phyloP scores from a whole-genome alignment of 2,797 vertebrate genomes.

The Anniella stebbinsi region DNA sequence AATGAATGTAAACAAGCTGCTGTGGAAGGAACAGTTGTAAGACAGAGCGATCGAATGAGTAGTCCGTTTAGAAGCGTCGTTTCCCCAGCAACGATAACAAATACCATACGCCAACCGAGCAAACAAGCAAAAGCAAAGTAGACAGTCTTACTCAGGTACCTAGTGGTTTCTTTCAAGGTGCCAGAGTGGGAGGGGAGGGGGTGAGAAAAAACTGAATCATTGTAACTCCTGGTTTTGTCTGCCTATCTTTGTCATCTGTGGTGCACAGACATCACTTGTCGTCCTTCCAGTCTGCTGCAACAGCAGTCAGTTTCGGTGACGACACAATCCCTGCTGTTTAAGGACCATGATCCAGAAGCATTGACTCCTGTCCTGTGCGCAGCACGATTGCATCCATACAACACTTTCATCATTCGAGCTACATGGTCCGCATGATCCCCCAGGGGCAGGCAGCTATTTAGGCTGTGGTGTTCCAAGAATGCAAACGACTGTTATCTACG shows the following conservation, averaged over 20 bases:
- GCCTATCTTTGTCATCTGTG: slow-evolving; percentile 30
- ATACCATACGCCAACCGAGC: not conserved
- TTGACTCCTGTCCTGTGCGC: not conserved
- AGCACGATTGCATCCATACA: not conserved
- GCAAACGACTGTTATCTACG: not conserved
- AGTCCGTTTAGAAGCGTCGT: not conserved
- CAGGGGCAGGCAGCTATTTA: not conserved
- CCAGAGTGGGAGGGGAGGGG: not conserved
- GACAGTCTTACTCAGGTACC: not conserved
- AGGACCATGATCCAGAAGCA: not conserved
- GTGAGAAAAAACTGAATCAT: slow-evolving; percentile 28
- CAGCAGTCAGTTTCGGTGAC: not conserved
- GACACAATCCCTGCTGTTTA: not conserved
- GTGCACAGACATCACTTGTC: slow-evolving; percentile 24
- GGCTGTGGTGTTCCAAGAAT: too few species aligned
- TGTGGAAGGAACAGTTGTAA: not conserved
- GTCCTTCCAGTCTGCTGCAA: slow-evolving; percentile 7
- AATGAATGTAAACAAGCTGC: slow-evolving; percentile 10
- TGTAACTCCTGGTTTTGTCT: slow-evolving; percentile 52
- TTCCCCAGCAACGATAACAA: slow-evolving; percentile 3
- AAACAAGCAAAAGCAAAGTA: not conserved
- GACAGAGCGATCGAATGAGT: not conserved
- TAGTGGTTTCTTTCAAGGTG: not conserved
- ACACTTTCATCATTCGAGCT: not conserved
- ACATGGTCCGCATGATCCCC: not conserved